Conservation (phyloP, 2,113 vertebrate genomes). For the Vireo altiloquus region DNA sequence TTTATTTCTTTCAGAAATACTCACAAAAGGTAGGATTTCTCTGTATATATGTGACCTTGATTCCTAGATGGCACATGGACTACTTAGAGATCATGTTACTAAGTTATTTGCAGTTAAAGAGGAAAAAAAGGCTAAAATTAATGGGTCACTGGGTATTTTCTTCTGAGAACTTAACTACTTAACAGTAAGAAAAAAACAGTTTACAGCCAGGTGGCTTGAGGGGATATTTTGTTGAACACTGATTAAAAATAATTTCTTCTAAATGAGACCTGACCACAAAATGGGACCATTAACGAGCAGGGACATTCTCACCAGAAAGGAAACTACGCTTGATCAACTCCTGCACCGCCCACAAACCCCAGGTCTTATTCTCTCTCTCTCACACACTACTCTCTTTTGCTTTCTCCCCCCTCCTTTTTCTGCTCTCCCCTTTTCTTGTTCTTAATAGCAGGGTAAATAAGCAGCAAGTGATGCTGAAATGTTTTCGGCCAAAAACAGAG, state of each 20-base stretch:
- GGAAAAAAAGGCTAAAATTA: slow-evolving; percentile 74
- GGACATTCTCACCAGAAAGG: slow-evolving; percentile 74
- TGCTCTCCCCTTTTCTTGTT: slow-evolving; percentile 63
- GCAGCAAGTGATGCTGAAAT: slow-evolving; percentile 76
- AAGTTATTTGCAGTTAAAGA: slow-evolving; percentile 64
- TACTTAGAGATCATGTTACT: slow-evolving; percentile 72
- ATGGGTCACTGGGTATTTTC: slow-evolving; percentile 72
- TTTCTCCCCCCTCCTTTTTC: background rate
- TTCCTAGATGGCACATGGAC: slow-evolving; percentile 66
- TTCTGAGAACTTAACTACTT: slow-evolving; percentile 77
- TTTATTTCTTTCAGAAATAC: slow-evolving; percentile 20
- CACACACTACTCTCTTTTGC: background rate
- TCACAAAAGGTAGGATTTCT: slow-evolving; percentile 19
- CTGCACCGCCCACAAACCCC: slow-evolving; percentile 61
- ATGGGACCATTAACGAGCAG: slow-evolving; percentile 76
- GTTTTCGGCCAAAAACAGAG: slow-evolving; percentile 80
- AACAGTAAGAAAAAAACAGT: slow-evolving; percentile 70
- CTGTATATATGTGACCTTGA: slow-evolving; percentile 66
- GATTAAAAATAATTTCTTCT: slow-evolving; percentile 88
- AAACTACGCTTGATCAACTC: slow-evolving; percentile 70
- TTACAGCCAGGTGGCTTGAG: slow-evolving; percentile 79
- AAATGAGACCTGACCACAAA: slow-evolving; percentile 86
- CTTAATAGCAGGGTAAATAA: slow-evolving; percentile 78
- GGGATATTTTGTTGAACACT: slow-evolving; percentile 80
- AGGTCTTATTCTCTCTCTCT: slow-evolving; percentile 32